phyloP scores from a whole-genome alignment of 2,888 invertebrate genomes.

The Theretra japonica region DNA sequence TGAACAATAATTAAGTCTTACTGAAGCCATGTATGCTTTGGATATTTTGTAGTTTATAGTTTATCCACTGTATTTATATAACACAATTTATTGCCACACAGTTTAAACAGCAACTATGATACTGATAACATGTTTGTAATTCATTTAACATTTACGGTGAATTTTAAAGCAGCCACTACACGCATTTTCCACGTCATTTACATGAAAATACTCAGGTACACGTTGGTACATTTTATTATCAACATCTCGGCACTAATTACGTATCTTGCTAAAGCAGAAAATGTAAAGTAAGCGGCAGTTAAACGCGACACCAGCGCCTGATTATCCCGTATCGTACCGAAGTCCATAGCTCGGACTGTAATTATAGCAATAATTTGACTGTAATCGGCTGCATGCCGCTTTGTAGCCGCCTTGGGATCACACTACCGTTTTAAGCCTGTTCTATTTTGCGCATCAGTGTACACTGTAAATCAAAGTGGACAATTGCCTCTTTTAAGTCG shows the following conservation, averaged over 20 bases:
- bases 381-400: conserved; percentile 78
- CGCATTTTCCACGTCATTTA: neutral
- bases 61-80: too few species aligned
- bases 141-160: neutral
- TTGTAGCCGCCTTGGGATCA: conserved; percentile 79
- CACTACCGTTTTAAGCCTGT: conserved; percentile 75
- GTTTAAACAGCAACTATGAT: too few species aligned
- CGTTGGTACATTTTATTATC: neutral
- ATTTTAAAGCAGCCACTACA: neutral
- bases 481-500: conserved; percentile 67
- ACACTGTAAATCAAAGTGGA: conserved; percentile 74
- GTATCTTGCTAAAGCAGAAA: conserved; percentile 15
- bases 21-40: too few species aligned
- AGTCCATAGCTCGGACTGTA: conserved; percentile 62
- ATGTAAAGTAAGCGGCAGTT: conserved; percentile 59
- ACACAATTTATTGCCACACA: too few species aligned
- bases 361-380: conserved; percentile 82
- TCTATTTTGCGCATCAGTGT: conserved; percentile 78
- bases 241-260: conserved; percentile 13
- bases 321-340: conserved; percentile 68
- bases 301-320: conserved; percentile 58
- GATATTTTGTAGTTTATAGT: too few species aligned
- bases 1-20: too few species aligned
- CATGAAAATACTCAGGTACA: neutral
- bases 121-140: neutral